Evolutionary conservation across 2,113 vertebrate species (phyloP).

Genomic region (Hylia prasina): DNA sequence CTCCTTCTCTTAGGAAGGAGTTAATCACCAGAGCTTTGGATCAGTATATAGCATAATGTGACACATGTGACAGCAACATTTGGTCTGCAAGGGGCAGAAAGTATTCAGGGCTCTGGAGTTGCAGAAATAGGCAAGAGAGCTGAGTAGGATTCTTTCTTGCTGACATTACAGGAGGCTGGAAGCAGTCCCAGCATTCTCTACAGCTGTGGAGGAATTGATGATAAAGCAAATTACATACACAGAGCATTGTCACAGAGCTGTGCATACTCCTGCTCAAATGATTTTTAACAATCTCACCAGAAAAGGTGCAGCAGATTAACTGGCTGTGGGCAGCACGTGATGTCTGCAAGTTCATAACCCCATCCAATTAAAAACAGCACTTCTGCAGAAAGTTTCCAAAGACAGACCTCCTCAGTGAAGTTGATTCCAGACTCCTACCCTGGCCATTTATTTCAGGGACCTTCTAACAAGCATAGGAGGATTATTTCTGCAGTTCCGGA

Average conservation of each 20-base stretch:
- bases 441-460: not conserved
- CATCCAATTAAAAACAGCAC: not conserved
- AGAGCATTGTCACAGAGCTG: not conserved
- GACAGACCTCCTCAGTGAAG: not conserved
- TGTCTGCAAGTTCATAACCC: not conserved
- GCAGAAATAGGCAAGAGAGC: not conserved
- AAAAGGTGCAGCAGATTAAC: not conserved
- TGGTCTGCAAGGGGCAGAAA: not conserved
- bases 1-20: not conserved
- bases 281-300: not conserved
- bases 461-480: not conserved
- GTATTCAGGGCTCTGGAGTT: not conserved
- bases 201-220: not conserved
- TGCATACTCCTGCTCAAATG: not conserved
- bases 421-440: not conserved
- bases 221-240: not conserved
- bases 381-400: not conserved
- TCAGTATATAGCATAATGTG: fast-evolving
- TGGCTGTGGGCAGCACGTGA: not conserved
- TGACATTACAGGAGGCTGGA: not conserved
- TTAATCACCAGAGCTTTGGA: not conserved
- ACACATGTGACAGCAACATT: not conserved
- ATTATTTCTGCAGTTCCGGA: not conserved
- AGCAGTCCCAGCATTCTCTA: not conserved
- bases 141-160: not conserved